Percentiles rank a stretch among this genome's conserved stretches.
phyloP scores from a whole-genome alignment of 1,140 invertebrate genomes.

The Ceratitis capitata region DNA sequence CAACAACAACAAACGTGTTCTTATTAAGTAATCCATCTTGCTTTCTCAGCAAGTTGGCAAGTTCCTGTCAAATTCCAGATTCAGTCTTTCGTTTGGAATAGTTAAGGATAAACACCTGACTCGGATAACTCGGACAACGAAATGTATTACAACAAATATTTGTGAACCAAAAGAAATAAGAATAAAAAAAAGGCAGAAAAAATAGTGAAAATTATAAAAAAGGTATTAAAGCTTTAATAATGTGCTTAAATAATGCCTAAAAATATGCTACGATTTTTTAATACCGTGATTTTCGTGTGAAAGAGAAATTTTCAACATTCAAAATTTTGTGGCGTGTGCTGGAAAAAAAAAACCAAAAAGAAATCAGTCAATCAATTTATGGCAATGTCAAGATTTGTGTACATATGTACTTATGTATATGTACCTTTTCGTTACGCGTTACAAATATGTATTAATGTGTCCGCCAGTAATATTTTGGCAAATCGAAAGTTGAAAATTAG shows the following conservation, averaged over 20 bases:
- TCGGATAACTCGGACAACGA: constrained; percentile 2
- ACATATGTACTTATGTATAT: no score
- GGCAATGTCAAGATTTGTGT: constrained; percentile 29
- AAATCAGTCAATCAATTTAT: background rate
- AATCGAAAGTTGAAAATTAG: background rate
- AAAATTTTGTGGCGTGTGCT: background rate
- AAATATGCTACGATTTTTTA: background rate
- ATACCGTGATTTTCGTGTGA: background rate
- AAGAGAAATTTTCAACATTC: background rate
- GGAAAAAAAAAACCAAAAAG: background rate
- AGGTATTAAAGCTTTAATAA: background rate
- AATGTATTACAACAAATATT: constrained; percentile 16
- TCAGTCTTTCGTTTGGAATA: constrained; percentile 36
- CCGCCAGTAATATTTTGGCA: background rate
- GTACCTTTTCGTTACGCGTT: background rate
- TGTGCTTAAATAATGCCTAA: background rate
- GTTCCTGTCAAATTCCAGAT: constrained; percentile 31
- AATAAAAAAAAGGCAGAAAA: background rate
- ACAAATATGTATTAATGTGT: background rate
- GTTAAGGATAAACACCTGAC: constrained; percentile 24
- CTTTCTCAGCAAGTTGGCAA: background rate
- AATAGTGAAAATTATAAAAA: background rate
- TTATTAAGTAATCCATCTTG: constrained; percentile 26
- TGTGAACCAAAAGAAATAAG: background rate
- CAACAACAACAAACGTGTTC: background rate